Base-by-base conservation (phyloP, 1,140 invertebrate genomes). In the Rhopalosiphum maidis region DNA sequence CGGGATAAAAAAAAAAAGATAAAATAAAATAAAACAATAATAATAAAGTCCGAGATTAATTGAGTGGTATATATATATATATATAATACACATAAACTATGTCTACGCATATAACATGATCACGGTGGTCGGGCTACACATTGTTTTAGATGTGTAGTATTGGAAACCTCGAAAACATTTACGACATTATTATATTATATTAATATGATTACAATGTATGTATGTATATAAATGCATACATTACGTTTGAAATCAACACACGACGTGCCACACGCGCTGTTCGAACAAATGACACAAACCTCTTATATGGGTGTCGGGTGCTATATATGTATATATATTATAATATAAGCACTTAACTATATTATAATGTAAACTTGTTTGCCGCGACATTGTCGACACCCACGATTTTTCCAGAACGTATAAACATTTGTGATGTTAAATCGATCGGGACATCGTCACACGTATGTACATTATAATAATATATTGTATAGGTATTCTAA, bases 131-230 rank as follows among this genome's bases (percentile, higher is more conserved):
- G 86, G 4, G 41, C 18, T 11, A 51, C 88, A 89, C 48, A 89
- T 37, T 54, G 87, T 54, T 37, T 35, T 54, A 41, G 48, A 51
- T n/a, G n/a, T 54, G 48, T 88, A 6, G 30, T 35, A 89, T 89
- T n/a, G 88, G 35, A 89, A 89, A 89, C 88, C n/a, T 51, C 88
- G 51, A 55, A 55, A 55, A 55, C 88, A 55, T 89, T 89, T 89
- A 89, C 48, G 88, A 89, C 88, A 55, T 89, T 37, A 35, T 51
- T 22, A 88, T 51, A n/a, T 48, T 35, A 35, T 88, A 87, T 48
- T 48, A 48, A 48, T 48, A 48, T 48, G 48, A 48, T 48, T 48
- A 48, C 48, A 48, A 48, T 48, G 48, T 48, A 48, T 48, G 15
- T 48, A 18, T 48, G 15, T 48, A 48, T 18, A 51, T 18, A 51